Base-by-base conservation (phyloP, 2,888 invertebrate species). In the Xanthia icteritia region DNA sequence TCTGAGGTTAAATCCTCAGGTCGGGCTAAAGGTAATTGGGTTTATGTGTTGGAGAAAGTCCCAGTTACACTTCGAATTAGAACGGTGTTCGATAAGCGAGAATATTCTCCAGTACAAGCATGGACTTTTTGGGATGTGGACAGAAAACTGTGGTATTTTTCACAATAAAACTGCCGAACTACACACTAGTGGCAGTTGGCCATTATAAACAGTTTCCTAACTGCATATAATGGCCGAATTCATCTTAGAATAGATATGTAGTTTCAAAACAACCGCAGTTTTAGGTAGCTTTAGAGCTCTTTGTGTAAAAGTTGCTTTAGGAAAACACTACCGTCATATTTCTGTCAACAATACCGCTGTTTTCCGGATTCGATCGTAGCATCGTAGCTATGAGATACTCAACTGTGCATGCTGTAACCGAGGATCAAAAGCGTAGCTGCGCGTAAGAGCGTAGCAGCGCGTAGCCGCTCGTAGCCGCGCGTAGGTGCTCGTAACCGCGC, bases 1-100 rank as follows among this genome's bases (percentile, higher is more conserved):
- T 73, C 73, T 77, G 77, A 70, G 82, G 82, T 73, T 70, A 85
- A 85, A 56, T 81, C 67, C 54, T 71, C 6, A 56, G 70, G 85
- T 85, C 67, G 60, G 20, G 45, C 36, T 71, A 56, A 36, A 75
- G 27, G 58, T 71, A 71, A 82, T 82, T 84, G 82, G 60, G 71
- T 85, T 64, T 75, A 70, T 60, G 39, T 68, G 54, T 60, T 64
- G 20, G 60, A 85, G 60, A 70, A 64, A 54, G 15, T 1, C 36
- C 23, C 5, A 51, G 58, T 60, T 54, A 60, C 54, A 54, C 8
- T 51, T 42, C 1, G 45, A 63, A 71, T 36, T 56, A 71, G 36
- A 71, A 83, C 65, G 17, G 31, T 54, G 15, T 51, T 39, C 20
- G 23, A 76, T 66, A 61, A 63, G 31, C 9, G 8, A 15, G 1